phyloP scores from a whole-genome alignment of 2,888 invertebrate genomes.

The Nemapogon koenigi region DNA sequence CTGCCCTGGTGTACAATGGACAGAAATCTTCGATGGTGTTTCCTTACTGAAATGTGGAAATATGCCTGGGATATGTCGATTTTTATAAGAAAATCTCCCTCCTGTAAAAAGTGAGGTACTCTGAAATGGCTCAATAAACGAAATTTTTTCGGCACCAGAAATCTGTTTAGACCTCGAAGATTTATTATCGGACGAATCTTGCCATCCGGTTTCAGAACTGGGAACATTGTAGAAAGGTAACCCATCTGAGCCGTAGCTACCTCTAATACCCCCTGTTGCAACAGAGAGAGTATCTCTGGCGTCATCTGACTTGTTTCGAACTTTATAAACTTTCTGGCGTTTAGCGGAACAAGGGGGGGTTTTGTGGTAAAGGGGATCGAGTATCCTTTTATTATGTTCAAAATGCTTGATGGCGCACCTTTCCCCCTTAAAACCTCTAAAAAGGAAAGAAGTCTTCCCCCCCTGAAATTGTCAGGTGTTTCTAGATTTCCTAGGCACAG shows the following conservation, averaged over 20 bases:
- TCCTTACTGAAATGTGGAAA: slow-evolving; percentile 13
- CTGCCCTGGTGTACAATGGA: slow-evolving; percentile 13
- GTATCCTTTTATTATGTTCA: slow-evolving; percentile 12
- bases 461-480: not conserved
- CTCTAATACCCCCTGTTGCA: not conserved
- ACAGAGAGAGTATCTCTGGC: not conserved
- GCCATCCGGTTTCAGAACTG: slow-evolving; percentile 10
- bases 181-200: slow-evolving; percentile 11
- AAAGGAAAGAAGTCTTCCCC: not conserved
- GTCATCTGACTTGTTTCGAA: not conserved
- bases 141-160: slow-evolving; percentile 11
- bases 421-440: not conserved
- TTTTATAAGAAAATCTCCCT: slow-evolving; percentile 14
- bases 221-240: slow-evolving; percentile 10
- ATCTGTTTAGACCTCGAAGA: slow-evolving; percentile 13
- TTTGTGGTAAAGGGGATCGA: slow-evolving; percentile 12
- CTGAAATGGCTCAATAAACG: slow-evolving; percentile 13
- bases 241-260: not conserved
- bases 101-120: slow-evolving; percentile 14
- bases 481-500: not conserved
- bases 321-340: not conserved
- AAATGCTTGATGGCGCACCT: not conserved
- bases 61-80: slow-evolving; percentile 16
- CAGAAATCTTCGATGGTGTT: slow-evolving; percentile 15
- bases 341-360: not conserved